Evolutionary conservation across 2,888 invertebrate species (phyloP), one percentile per base, ranked within the genome.

Genomic region (Acleris literana): DNA sequence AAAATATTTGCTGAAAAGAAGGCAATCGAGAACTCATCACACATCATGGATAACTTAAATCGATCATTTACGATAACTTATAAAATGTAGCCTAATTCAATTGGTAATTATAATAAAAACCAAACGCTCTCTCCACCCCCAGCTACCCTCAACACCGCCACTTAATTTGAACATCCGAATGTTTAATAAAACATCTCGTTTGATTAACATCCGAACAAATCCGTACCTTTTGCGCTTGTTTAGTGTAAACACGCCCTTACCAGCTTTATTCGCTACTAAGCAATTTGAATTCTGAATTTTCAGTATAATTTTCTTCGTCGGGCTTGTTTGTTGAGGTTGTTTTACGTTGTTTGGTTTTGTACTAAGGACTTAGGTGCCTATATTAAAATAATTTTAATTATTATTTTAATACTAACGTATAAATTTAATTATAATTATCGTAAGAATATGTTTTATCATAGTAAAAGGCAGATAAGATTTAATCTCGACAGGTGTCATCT

Each of bases 151-250:
- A 76, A 81, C 84, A 86, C 85, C 85, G 87, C 87, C 87, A 87
- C 88, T 90, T 90, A 90, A 92, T 92, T 92, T 92, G 90, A 91
- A 92, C 91, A 91, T 86, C 87, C 85, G 84, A 87, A 87, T 89
- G 90, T 91, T 92, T 92, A 91, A 92, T 91, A 92, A 91, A 92
- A 91, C 90, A 92, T 88, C 85, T 85, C 85, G 82, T 88, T 91
- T 90, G 92, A 92, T 92, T 92, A 90, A 90, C 90, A 88, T 90
- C 80, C 81, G 81, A 80, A 84, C 86, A 88, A 90, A 89, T 88
- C 89, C 83, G 86, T 88, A 90, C 91, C 91, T 92, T 88, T 84
- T 83, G 83, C 85, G 79, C 87, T 83, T 85, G 83, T 85, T 82
- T 81, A 82, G 82, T 87, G 90, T 87, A 90, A 89, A 90, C 90